These are phyloP conservation scores for Micromesistius poutassou DNA, from an alignment of 2,797 vertebrate species.

Conservation along the genomic window DNA sequence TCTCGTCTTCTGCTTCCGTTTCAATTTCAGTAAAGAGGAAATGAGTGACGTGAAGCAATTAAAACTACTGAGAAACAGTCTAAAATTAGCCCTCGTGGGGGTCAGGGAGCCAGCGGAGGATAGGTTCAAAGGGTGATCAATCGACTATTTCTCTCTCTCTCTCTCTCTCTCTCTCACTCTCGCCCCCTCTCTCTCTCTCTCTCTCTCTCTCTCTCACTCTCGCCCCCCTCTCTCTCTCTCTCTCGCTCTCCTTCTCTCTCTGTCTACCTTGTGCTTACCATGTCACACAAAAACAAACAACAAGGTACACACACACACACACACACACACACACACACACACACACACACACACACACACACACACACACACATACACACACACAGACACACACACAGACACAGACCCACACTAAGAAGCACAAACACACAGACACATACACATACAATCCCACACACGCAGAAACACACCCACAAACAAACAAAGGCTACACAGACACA, in stretches of 20 bases:
- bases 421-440: not conserved
- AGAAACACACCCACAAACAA: too few relatives aligned
- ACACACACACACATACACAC: not conserved
- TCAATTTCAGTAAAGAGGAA: constrained; percentile 45
- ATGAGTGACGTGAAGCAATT: constrained; percentile 58
- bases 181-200: constrained; percentile 20
- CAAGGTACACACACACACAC: not conserved
- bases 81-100: constrained; percentile 58
- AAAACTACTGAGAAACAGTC: constrained; percentile 46
- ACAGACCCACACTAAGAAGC: too few relatives aligned
- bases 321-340: too few relatives aligned
- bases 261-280: not conserved
- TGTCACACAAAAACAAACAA: constrained; percentile 26
- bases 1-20: constrained; percentile 15
- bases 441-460: not conserved
- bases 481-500: too few relatives aligned
- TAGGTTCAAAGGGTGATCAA: constrained; percentile 51
- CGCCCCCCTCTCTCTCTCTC: constrained; percentile 18
- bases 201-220: constrained; percentile 26
- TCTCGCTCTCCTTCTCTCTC: constrained; percentile 19
- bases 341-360: not conserved
- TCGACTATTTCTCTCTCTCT: constrained; percentile 17
- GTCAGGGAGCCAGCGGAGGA: constrained; percentile 47
- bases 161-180: constrained; percentile 26
- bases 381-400: too few relatives aligned